phyloP scores from a whole-genome alignment of 2,113 vertebrate genomes.

The Leucoraja erinaceus region DNA sequence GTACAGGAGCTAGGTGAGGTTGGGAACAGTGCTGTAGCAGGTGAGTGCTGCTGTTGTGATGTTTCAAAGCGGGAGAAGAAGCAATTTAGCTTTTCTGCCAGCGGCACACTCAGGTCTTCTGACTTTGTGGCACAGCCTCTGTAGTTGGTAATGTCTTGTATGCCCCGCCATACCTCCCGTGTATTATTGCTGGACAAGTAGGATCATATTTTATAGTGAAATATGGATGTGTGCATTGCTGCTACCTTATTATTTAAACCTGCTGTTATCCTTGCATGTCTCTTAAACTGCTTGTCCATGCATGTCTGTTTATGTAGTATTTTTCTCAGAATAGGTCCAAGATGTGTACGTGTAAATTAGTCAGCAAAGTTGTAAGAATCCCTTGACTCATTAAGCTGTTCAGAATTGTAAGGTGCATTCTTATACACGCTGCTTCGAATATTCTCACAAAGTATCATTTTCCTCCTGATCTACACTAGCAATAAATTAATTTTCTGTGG shows the following conservation, averaged over 20 bases:
- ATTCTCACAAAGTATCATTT: not conserved
- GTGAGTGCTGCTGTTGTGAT: too few relatives aligned
- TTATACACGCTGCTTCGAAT: not conserved
- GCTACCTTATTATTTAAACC: conserved; percentile 28
- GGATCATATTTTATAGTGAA: not conserved
- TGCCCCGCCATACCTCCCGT: too few relatives aligned
- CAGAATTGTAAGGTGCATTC: too few relatives aligned
- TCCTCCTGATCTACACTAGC: not conserved
- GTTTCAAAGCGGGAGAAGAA: too few relatives aligned
- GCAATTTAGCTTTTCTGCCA: too few relatives aligned
- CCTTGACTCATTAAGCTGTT: conserved; percentile 4
- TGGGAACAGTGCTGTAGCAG: too few relatives aligned
- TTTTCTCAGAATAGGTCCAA: not conserved
- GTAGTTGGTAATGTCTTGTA: too few relatives aligned
- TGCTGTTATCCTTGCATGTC: not conserved
- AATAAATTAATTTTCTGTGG: not conserved
- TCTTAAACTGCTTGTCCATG: not conserved
- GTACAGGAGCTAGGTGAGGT: too few relatives aligned
- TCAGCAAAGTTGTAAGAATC: not conserved
- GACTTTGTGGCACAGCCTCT: too few relatives aligned
- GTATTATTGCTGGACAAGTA: too few relatives aligned
- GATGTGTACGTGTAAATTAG: not conserved
- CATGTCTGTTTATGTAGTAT: not conserved
- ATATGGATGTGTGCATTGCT: not conserved
- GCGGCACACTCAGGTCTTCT: too few relatives aligned